Base-by-base conservation (phyloP, 2,888 invertebrate genomes). In the Ashinkailepas kermadecensis region DNA sequence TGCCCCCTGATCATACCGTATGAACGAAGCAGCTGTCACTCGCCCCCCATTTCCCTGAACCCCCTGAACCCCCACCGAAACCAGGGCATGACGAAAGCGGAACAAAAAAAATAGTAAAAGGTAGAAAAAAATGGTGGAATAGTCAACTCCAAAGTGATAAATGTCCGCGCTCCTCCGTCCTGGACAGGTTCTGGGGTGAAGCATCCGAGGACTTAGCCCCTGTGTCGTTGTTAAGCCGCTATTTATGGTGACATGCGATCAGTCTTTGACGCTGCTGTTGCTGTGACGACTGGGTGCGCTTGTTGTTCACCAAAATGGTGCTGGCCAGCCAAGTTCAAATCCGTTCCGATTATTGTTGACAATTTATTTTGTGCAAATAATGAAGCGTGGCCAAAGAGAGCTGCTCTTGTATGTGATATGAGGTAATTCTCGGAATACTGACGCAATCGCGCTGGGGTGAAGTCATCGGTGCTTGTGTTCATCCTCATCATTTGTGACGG, bases 341-440 rank as follows among this genome's bases (percentile, higher is more conserved):
- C 70, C 39, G 70, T 70, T 70, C 39, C 70, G 15, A 70, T 70
- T 70, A 70, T 70, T 70, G 70, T 70, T 70, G 70, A 70, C 70
- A 70, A 70, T 70, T 70, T 70, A 70, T 70, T 70, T 70, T 70
- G 70, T 70, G 70, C 70, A 25, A 70, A 70, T 70, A 70, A 70
- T 70, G 70, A 70, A 70, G 70, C 67, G 23, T 25, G 15, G 70
- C 70, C 70, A 70, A 70, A 70, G 70, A 39, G 70, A 70, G 70
- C 70, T 70, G 39, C 70, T 39, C 39, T 70, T 7, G 13, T 25
- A 67, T 70, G 70, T 70, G 70, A 70, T 70, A 70, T 12, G 39
- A 23, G 39, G 23, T 39, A 70, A 39, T 21, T 39, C 23, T 70
- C 70, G 70, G 23, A 70, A 23, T 70, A 23, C 23, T 39, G 9